These are phyloP conservation scores for Dynastes hyllus DNA, from an alignment of 2,888 invertebrate genomes.

Conservation along the genomic window DNA sequence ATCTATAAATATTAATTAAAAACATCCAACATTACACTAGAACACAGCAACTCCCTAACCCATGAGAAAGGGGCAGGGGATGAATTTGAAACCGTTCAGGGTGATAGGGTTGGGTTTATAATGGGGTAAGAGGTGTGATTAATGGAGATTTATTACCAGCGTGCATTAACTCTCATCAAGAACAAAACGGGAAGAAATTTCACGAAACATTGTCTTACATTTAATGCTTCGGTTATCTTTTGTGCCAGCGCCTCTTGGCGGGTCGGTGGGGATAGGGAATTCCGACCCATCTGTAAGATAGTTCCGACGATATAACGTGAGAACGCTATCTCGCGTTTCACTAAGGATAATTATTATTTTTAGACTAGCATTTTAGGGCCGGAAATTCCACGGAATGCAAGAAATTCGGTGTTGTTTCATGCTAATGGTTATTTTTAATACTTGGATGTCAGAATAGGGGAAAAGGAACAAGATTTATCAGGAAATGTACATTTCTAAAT, in stretches of 20 bases:
- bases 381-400: slow-evolving; percentile 13
- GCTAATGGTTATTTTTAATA: slow-evolving; percentile 4
- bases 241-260: neutral
- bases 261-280: neutral
- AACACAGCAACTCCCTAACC: neutral
- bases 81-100: slow-evolving; percentile 15
- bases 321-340: slow-evolving; percentile 17
- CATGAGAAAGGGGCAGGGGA: neutral
- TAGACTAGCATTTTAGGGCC: neutral
- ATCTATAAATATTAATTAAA: slow-evolving; percentile 43
- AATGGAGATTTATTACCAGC: slow-evolving; percentile 42
- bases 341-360: slow-evolving; percentile 12
- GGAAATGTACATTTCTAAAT: no score
- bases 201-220: slow-evolving; percentile 37
- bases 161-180: slow-evolving; percentile 41
- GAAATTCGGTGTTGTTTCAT: neutral
- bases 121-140: slow-evolving; percentile 28
- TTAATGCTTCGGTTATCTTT: slow-evolving; percentile 41
- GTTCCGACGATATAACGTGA: slow-evolving; percentile 1
- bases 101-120: neutral
- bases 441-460: neutral
- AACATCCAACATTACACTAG: neutral
- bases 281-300: neutral
- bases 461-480: no score
- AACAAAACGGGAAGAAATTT: slow-evolving; percentile 23